Evolutionary conservation across 2,113 vertebrate species (phyloP).

Genomic region (Cichladusa arquata): DNA sequence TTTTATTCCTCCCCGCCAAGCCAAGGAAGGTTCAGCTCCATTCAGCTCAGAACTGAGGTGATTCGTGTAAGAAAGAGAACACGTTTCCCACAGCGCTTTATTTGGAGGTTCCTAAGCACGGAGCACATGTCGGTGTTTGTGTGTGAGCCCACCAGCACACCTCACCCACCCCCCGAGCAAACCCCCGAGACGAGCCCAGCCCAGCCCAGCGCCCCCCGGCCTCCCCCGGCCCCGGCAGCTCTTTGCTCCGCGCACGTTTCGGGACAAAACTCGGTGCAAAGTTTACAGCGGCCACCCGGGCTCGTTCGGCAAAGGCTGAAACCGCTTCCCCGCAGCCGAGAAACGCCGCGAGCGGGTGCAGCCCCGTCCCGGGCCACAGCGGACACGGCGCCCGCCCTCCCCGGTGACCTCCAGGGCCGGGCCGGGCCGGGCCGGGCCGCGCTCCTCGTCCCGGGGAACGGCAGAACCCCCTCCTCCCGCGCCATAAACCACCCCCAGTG

Average conservation of each 20-base stretch:
- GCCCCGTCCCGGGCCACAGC: not conserved
- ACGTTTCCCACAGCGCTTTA: not conserved
- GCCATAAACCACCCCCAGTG: not conserved
- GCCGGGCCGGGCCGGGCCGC: not conserved
- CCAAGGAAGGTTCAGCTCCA: not conserved
- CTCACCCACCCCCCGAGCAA: fast-evolving
- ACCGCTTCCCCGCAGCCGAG: fast-evolving
- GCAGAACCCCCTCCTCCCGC: not conserved
- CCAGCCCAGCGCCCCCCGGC: not conserved
- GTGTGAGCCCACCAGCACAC: not conserved
- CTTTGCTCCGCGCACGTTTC: fast-evolving
- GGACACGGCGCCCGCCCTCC: not conserved
- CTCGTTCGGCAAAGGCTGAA: fast-evolving
- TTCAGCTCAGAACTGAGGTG: not conserved
- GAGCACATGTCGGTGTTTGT: fast-evolving
- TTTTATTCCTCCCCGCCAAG: fast-evolving
- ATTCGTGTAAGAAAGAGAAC: fast-evolving
- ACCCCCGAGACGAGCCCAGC: not conserved
- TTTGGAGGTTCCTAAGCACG: not conserved
- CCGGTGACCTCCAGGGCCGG: not conserved
- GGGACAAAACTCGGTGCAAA: not conserved
- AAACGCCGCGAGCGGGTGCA: fast-evolving
- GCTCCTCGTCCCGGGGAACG: not conserved
- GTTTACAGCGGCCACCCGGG: not conserved
- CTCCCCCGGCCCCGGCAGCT: not conserved